These are phyloP conservation scores for Styela clava DNA, from an alignment of 23 tunicate genomes.

Conservation along the genomic window DNA sequence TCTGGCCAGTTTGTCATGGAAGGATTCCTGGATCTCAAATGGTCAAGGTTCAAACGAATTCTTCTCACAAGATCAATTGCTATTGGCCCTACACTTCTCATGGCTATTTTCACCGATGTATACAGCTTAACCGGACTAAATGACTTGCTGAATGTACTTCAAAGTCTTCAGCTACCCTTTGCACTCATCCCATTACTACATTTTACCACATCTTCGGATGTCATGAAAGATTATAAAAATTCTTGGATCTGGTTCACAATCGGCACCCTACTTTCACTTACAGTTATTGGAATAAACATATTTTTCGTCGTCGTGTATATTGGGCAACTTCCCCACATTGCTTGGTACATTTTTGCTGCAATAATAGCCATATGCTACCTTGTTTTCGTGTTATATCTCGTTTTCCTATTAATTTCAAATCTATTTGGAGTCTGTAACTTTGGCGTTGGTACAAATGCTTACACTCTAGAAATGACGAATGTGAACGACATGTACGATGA, in stretches of 20 bases:
- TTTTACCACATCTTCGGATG: slow-evolving; percentile 45
- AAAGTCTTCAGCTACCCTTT: slow-evolving; percentile 75
- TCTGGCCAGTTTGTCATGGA: slow-evolving; percentile 95
- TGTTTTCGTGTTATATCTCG: not conserved
- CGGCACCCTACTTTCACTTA: slow-evolving; percentile 39
- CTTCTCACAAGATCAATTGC: slow-evolving; percentile 77
- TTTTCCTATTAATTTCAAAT: not conserved
- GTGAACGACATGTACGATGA: not conserved
- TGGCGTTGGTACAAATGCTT: not conserved
- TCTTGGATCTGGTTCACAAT: slow-evolving; percentile 45
- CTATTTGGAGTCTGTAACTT: not conserved
- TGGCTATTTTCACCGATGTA: slow-evolving; percentile 80
- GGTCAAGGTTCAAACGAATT: slow-evolving; percentile 67
- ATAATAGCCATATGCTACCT: not conserved
- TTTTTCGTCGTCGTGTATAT: slow-evolving; percentile 55
- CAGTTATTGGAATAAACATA: slow-evolving; percentile 56
- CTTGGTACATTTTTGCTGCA: not conserved
- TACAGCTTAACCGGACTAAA: slow-evolving; percentile 50
- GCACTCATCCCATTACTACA: slow-evolving; percentile 75
- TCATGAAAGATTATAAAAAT: slow-evolving; percentile 71
- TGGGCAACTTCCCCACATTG: not conserved
- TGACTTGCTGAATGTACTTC: slow-evolving; percentile 77
- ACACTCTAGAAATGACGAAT: not conserved
- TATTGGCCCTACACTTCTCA: slow-evolving; percentile 71
- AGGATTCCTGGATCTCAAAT: slow-evolving; percentile 73